Evolutionary conservation across 2,888 invertebrate genomes (phyloP), one percentile per base, ranked within the genome.

Genomic region (Uropetala carovei): DNA sequence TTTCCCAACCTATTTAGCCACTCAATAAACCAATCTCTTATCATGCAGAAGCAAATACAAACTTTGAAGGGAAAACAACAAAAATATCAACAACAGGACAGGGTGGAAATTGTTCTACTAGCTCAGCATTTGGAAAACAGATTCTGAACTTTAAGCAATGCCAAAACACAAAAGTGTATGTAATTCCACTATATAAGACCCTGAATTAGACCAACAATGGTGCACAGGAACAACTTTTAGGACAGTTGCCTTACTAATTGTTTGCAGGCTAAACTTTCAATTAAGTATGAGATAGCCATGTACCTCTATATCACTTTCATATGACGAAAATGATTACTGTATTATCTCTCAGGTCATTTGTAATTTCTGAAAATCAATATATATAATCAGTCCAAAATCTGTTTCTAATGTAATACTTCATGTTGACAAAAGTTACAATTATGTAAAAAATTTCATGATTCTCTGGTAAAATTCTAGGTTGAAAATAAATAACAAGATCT

Each of bases 31-130:
- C 60, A 86, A 59, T 14, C 30, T 89, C 43, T 89, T 89, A 89
- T 27, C 43, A 89, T 43, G n/a, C 64, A 89, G 43, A 89, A 89
- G 89, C 89, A 60, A 89, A 89, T 11, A 30, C 64, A 89, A 89
- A 89, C 30, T 89, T 89, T 89, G 89, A 89, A 89, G 64, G 30
- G 30, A 64, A 89, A 89, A 89, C 89, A 89, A 89, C 68, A 64
- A 75, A 27, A 75, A 89, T 22, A 89, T 89, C 89, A 89, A 89
- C 64, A 89, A 89, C 64, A 11, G 75, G 75, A 27, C 27, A 75
- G 75, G 27, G 75, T 75, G 22, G 27, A 27, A 75, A 75, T 27
- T 27, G 64, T 89, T 43, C 30, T 64, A 89, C 27, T 86, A 89
- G 10, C 64, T 89, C 30, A 86, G 64, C 89, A 89, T 56, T 83